These are phyloP conservation scores for Stichodactyla mertensii DNA, from an alignment of 64 coral and sea anemone genomes.

Conservation along the genomic window DNA sequence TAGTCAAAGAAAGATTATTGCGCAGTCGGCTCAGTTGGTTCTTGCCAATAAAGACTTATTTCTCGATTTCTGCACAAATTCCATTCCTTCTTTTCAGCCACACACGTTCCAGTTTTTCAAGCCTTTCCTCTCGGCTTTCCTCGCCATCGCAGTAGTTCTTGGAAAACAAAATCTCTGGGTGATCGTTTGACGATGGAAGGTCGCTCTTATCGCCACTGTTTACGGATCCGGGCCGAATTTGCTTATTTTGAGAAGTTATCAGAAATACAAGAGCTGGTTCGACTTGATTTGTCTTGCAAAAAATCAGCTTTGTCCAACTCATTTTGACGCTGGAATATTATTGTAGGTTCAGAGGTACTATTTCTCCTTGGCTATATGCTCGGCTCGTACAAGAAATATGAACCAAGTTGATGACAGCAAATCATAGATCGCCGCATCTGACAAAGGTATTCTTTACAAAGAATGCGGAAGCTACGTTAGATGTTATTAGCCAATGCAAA, in stretches of 20 bases:
- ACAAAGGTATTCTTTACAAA: no score
- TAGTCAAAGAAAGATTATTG: neutral
- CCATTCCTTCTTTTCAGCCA: neutral
- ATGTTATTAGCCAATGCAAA: no score
- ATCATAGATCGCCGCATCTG: no score
- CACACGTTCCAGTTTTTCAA: neutral
- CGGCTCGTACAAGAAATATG: no score
- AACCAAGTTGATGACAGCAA: no score
- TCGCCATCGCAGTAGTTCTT: neutral
- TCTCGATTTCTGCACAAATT: neutral
- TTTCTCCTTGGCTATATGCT: no score
- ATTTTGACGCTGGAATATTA: neutral
- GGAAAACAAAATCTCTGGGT: neutral
- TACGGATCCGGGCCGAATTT: neutral
- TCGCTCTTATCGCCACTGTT: neutral
- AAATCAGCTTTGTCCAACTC: neutral
- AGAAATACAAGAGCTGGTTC: neutral
- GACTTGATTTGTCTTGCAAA: neutral
- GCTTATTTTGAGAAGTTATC: neutral
- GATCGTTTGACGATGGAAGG: neutral
- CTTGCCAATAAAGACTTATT: neutral
- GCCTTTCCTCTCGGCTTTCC: neutral
- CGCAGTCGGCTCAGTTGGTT: neutral
- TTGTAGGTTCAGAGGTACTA: no score
- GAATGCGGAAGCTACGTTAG: no score